Evolutionary conservation across 2,888 invertebrate species (phyloP).

Genomic region (Sisyra nigra): DNA sequence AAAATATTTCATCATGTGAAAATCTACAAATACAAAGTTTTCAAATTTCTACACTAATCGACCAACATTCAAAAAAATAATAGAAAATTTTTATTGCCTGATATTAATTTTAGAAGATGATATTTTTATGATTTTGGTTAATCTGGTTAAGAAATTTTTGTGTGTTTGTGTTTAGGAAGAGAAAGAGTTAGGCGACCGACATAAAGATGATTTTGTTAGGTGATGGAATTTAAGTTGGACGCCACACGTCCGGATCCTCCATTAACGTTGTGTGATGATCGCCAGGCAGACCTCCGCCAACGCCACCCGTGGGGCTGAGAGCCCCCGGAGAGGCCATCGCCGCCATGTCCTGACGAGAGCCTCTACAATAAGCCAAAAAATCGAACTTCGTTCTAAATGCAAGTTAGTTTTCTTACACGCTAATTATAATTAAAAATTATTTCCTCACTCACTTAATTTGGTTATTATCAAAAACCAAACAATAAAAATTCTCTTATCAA

Average conservation of each 20-base stretch:
- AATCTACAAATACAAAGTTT: too few relatives aligned
- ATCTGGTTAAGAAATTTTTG: too few relatives aligned
- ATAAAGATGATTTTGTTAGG: constrained; percentile 16
- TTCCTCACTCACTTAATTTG: neutral
- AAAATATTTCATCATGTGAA: too few relatives aligned
- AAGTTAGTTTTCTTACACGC: too few relatives aligned
- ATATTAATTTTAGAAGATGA: too few relatives aligned
- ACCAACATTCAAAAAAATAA: too few relatives aligned
- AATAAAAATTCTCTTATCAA: neutral
- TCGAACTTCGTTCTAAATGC: neutral
- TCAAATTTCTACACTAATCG: too few relatives aligned
- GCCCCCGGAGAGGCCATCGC: constrained; percentile 58
- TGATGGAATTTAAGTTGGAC: constrained; percentile 59
- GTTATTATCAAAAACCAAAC: constrained; percentile 1
- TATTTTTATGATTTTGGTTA: too few relatives aligned
- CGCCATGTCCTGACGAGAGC: constrained; percentile 70
- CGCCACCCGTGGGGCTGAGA: constrained; percentile 29
- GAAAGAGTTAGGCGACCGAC: constrained; percentile 17
- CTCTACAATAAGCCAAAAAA: constrained; percentile 34
- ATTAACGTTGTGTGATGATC: constrained; percentile 69
- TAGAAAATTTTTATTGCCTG: too few relatives aligned
- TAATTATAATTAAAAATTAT: too few relatives aligned
- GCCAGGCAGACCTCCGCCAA: constrained; percentile 30
- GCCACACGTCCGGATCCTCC: constrained; percentile 89
- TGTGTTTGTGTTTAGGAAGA: too few relatives aligned